Evolutionary conservation across 2,113 vertebrate genomes (phyloP).

Genomic region (Eurystomus gularis): DNA sequence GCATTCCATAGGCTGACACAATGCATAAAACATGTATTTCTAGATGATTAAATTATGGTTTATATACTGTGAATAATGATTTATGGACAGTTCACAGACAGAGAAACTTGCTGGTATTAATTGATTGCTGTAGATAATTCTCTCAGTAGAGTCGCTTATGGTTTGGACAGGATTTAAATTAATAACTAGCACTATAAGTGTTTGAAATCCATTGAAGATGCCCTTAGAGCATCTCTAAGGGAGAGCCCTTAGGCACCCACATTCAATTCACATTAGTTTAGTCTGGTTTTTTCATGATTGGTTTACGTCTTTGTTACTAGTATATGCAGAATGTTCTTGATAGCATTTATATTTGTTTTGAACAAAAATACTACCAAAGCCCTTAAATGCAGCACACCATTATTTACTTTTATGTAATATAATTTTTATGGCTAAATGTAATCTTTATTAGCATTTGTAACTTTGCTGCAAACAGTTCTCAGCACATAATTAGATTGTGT

Average conservation of each 20-base stretch:
- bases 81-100: background rate
- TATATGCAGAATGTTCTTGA: background rate
- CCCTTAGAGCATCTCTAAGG: background rate
- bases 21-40: background rate
- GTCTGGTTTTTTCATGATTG: background rate
- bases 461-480: conserved; percentile 10
- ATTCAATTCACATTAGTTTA: no score
- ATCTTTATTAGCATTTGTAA: conserved; percentile 12
- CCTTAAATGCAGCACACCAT: background rate
- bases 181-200: background rate
- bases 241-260: no score
- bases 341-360: conserved; percentile 11
- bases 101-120: background rate
- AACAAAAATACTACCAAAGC: conserved; percentile 8
- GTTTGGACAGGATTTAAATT: background rate
- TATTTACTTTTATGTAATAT: conserved; percentile 34
- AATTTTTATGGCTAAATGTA: conserved; percentile 9
- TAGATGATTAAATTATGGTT: background rate
- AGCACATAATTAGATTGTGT: background rate
- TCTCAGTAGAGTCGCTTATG: background rate
- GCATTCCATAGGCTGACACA: background rate
- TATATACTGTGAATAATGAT: background rate
- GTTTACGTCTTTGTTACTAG: background rate
- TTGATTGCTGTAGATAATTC: background rate
- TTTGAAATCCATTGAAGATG: background rate